Base-by-base conservation (phyloP, 1,140 invertebrate genomes). In the Drosophila bipectinata region DNA sequence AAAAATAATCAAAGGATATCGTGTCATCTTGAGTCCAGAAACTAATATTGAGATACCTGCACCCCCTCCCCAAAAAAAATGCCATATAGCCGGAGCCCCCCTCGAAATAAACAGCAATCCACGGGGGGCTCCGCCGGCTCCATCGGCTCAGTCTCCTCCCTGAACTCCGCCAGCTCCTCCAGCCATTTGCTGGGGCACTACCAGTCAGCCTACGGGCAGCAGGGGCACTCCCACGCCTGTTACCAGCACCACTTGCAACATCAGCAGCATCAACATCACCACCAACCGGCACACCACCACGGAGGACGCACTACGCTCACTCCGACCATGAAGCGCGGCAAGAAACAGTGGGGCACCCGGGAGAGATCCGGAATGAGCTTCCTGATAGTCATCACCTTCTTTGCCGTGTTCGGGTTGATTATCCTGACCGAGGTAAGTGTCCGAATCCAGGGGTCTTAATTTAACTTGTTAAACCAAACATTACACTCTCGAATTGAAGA, bases 311-410 rank as follows among this genome's bases (percentile, higher is more conserved):
- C 81, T 24, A 74, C 87, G 1, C 48, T 90, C 18, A 89, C 78
- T 12, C 77, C 89, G 28, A 88, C 80, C 6, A 83, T 91, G 69
- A 90, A 90, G 75, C 83, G 88, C 9, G 69, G 79, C 55, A 91
- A 91, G 61, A 87, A 89, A 30, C 82, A 90, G 41, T 92, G 91
- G 91, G 90, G 94, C 85, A 94, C 94, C 51, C 94, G 95, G 74
- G 96, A 97, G 82, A 93, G 96, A 55, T 96, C 96, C 57, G 96
- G 96, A 88, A 94, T 97, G 94, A 97, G 96, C 68, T 97, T 97
- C 92, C 95, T 97, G 92, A 95, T 97, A 80, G 96, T 98, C 28
- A 94, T 98, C 61, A 96, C 97, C 93, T 97, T 98, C 91, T 97
- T 97, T 90, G 95, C 94, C n/a, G 95, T 98, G 37, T 98, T 97